A percentile compares a stretch with the other conserved stretches of the same genome.
These are phyloP conservation scores for Willisornis vidua DNA, from an alignment of 2,113 vertebrate genomes.

Conservation along the genomic window DNA sequence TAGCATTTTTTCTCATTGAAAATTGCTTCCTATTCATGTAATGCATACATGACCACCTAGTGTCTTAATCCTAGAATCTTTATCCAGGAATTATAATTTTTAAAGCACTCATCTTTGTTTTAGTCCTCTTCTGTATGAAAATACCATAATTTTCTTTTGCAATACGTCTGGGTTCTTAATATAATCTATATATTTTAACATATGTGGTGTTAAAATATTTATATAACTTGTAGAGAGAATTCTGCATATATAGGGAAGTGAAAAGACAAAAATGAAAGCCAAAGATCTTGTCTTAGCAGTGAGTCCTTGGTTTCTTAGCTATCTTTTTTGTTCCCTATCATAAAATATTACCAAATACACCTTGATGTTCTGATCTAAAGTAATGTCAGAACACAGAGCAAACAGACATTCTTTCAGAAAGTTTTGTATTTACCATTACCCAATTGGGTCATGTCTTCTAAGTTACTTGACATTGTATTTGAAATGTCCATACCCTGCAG, in stretches of 20 bases:
- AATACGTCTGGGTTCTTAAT: neutral
- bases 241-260: neutral
- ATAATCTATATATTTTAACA: neutral
- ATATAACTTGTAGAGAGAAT: neutral
- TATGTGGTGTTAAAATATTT: neutral
- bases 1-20: neutral
- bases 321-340: neutral
- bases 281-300: neutral
- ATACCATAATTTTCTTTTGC: neutral
- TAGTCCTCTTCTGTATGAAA: neutral
- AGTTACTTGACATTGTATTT: neutral
- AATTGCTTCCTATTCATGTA: neutral
- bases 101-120: neutral
- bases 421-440: neutral
- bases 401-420: neutral
- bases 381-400: neutral
- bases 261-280: neutral
- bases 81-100: neutral
- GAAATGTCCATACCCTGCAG: neutral
- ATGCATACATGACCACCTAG: neutral
- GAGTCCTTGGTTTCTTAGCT: neutral
- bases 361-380: neutral
- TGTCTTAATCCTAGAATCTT: neutral
- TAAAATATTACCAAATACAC: neutral
- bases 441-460: neutral